Percentiles rank a stretch among this genome's conserved stretches.
phyloP scores from a whole-genome alignment of 2,797 vertebrate species.

The Lithobates sylvaticus region DNA sequence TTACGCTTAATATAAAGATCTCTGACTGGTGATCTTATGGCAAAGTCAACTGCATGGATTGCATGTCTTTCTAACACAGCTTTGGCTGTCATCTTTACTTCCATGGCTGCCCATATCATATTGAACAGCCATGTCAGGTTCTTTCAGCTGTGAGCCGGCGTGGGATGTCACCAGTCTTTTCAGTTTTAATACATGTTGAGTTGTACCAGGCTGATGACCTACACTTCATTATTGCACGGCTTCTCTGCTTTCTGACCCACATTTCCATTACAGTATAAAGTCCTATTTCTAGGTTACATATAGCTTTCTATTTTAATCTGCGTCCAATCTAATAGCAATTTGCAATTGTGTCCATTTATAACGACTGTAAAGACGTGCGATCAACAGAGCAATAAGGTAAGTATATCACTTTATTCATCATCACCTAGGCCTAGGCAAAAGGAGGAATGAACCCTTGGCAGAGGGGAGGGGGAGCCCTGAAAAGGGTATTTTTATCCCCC shows the following conservation, averaged over 20 bases:
- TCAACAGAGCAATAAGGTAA: too few relatives aligned
- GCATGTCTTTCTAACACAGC: background rate
- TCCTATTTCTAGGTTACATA: too few relatives aligned
- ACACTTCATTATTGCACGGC: slow-evolving; percentile 18
- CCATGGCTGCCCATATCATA: background rate
- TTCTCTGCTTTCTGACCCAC: background rate
- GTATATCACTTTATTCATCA: too few relatives aligned
- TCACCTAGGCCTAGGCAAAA: too few relatives aligned
- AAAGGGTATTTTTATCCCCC: too few relatives aligned
- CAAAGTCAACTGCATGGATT: background rate
- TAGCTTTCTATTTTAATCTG: too few relatives aligned
- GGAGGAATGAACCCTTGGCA: too few relatives aligned
- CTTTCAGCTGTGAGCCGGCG: background rate
- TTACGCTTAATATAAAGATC: too few relatives aligned
- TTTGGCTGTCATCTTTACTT: background rate
- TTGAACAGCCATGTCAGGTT: background rate
- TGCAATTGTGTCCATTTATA: too few relatives aligned
- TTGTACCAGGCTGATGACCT: slow-evolving; percentile 18
- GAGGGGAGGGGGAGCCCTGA: too few relatives aligned
- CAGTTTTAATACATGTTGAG: slow-evolving; percentile 7
- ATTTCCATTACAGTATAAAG: slow-evolving; percentile 12
- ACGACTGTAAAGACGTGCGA: too few relatives aligned
- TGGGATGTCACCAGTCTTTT: background rate
- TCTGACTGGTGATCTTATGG: background rate
- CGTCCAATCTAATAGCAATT: too few relatives aligned